Conservation (phyloP, 2,797 vertebrate genomes). For the Threskiornis aethiopicus region DNA sequence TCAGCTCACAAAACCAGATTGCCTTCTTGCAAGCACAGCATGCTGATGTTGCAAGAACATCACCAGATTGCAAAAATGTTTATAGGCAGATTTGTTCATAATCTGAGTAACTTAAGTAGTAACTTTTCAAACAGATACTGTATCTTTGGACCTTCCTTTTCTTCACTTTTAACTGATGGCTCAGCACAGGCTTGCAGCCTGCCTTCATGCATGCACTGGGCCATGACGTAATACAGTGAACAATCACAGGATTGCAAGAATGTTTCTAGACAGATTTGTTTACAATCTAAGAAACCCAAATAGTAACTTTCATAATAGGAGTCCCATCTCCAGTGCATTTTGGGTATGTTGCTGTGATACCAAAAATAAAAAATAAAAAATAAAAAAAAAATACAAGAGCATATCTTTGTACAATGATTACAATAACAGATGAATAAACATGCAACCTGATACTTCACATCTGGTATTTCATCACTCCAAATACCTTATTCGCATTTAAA, state of each 20-base stretch:
- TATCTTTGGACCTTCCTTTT: background rate
- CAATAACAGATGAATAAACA: conserved; percentile 80
- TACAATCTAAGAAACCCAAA: conserved; percentile 46
- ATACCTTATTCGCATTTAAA: conserved; percentile 67
- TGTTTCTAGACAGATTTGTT: conserved; percentile 43
- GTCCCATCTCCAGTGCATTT: conserved; percentile 1
- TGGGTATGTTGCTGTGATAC: conserved; percentile 65
- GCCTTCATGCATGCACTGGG: background rate
- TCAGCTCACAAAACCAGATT: background rate
- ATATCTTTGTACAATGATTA: conserved; percentile 57
- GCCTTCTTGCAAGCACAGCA: background rate
- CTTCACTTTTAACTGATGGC: background rate
- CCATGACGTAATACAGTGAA: background rate
- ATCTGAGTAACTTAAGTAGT: conserved; percentile 4
- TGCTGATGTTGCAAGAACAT: background rate
- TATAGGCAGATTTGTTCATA: background rate
- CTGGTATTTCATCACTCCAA: conserved; percentile 77
- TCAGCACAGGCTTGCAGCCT: background rate
- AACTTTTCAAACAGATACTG: conserved; percentile 5
- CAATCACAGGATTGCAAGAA: background rate
- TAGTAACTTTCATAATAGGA: conserved; percentile 60
- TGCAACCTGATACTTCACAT: conserved; percentile 84
- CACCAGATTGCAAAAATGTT: background rate
- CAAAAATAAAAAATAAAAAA: background rate
- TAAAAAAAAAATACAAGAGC: background rate